Evolutionary conservation across 2,797 vertebrate genomes (phyloP).

Genomic region (Bradypodion pumilum): DNA sequence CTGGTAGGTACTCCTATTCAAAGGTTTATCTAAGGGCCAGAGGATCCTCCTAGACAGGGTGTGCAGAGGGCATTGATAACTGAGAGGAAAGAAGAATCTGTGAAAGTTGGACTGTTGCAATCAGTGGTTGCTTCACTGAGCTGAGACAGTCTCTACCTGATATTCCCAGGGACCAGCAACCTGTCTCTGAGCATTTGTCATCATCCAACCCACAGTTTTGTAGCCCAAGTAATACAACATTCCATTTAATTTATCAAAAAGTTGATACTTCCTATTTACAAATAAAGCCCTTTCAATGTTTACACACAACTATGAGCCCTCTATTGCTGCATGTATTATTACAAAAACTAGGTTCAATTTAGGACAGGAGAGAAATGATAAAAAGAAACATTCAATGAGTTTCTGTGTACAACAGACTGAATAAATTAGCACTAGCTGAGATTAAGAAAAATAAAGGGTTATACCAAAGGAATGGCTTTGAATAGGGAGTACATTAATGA

Average conservation of each 20-base stretch:
- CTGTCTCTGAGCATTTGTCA: neutral
- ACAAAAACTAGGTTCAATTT: neutral
- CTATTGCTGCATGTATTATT: neutral
- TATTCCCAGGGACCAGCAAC: too few relatives aligned
- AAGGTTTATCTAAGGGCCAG: neutral
- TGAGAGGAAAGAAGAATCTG: neutral
- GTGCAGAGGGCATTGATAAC: neutral
- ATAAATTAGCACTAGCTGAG: neutral
- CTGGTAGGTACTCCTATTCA: too few relatives aligned
- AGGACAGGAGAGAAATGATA: too few relatives aligned
- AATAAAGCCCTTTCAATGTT: neutral
- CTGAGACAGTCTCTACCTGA: neutral
- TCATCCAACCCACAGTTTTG: neutral
- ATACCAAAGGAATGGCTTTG: neutral
- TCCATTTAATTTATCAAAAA: neutral
- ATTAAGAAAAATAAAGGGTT: neutral
- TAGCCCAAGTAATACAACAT: neutral
- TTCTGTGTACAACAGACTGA: neutral
- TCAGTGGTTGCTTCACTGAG: neutral
- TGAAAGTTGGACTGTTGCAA: neutral
- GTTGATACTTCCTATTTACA: neutral
- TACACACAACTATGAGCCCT: neutral
- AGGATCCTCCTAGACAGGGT: neutral
- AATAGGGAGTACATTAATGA: neutral
- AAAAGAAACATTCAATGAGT: neutral